Conservation (phyloP, 2,797 vertebrate species). For the Rhinichthys osculus region DNA sequence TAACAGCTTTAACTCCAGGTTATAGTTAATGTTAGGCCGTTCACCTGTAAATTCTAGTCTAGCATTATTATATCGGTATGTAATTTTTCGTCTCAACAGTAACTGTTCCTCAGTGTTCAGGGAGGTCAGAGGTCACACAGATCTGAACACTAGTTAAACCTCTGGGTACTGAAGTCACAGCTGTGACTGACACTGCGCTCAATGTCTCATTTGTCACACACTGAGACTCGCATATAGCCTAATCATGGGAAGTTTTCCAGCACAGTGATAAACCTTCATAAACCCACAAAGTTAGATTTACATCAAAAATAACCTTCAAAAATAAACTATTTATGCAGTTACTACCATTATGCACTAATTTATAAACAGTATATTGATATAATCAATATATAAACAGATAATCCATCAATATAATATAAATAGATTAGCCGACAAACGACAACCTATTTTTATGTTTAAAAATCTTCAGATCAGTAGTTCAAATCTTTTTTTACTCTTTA, state of each 20-base stretch:
- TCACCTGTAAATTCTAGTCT: not conserved
- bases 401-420: no score
- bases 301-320: not conserved
- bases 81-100: not conserved
- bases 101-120: not conserved
- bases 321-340: not conserved
- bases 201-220: conserved; percentile 22
- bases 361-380: not conserved
- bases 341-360: no score
- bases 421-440: not conserved
- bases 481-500: not conserved
- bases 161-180: conserved; percentile 27
- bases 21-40: not conserved
- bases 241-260: not conserved
- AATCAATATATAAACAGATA: not conserved
- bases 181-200: not conserved
- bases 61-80: not conserved
- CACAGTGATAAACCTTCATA: not conserved
- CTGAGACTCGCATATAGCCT: not conserved
- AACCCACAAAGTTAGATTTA: not conserved
- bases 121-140: conserved; percentile 5
- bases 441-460: no score
- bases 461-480: not conserved
- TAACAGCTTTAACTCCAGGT: not conserved
- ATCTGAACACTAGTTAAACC: not conserved